Evolutionary conservation across 2,888 invertebrate genomes (phyloP).

Genomic region (Sinhomidia bicolor): DNA sequence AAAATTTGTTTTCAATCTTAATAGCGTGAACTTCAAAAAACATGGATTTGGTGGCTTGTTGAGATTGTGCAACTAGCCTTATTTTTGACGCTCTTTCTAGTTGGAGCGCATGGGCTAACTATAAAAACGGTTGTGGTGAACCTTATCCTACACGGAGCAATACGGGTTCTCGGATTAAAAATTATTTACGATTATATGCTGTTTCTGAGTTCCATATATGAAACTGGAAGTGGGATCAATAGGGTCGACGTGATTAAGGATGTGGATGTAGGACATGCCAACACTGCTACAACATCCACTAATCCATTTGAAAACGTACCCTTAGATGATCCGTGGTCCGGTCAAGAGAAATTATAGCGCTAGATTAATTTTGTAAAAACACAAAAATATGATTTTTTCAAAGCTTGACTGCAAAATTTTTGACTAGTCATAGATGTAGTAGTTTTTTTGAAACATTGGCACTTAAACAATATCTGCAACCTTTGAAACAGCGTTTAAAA

Average conservation of each 20-base stretch:
- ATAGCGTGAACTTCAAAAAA: slow-evolving; percentile 72
- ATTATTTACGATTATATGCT: slow-evolving; percentile 75
- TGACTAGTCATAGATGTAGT: no score
- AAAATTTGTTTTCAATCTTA: no score
- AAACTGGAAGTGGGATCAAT: slow-evolving; percentile 60
- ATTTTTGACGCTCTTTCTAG: slow-evolving; percentile 66
- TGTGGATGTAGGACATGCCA: background rate
- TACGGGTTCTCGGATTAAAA: slow-evolving; percentile 73
- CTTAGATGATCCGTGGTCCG: slow-evolving; percentile 67
- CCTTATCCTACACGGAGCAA: slow-evolving; percentile 61
- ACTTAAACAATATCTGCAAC: no score
- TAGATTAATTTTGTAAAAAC: background rate
- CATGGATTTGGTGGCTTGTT: slow-evolving; percentile 74
- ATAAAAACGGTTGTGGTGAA: slow-evolving; percentile 65
- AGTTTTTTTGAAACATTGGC: no score
- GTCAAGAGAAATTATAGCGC: slow-evolving; percentile 69
- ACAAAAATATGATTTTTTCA: no score
- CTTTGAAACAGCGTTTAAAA: no score
- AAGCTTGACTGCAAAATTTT: no score
- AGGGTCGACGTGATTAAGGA: slow-evolving; percentile 58
- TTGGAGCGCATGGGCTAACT: slow-evolving; percentile 70
- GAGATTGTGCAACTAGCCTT: slow-evolving; percentile 70
- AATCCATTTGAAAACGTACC: slow-evolving; percentile 71
- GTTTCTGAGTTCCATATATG: slow-evolving; percentile 49
- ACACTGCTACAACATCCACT: background rate